Evolutionary conservation across 2,113 vertebrate genomes (phyloP).

Genomic region (Megaleporinus macrocephalus): DNA sequence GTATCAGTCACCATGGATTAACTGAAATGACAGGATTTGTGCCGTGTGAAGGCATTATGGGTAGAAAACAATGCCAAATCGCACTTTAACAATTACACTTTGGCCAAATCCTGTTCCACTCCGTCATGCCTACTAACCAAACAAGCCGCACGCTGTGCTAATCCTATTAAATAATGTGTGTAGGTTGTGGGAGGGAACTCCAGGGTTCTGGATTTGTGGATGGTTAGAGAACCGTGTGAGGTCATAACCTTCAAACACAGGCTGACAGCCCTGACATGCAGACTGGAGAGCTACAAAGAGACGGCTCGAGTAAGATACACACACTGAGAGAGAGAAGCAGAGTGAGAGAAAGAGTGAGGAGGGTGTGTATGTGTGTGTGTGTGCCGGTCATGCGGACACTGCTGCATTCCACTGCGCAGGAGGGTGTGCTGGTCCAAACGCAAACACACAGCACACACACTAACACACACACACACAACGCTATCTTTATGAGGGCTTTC

Average conservation of each 20-base stretch:
- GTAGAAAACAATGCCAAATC: constrained; percentile 31
- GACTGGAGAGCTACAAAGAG: neutral
- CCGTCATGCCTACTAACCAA: constrained; percentile 15
- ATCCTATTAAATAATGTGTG: constrained; percentile 53
- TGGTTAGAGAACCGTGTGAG: constrained; percentile 47
- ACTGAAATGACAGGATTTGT: constrained; percentile 4
- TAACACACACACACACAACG: neutral
- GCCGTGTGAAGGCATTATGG: neutral
- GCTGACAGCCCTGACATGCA: constrained; percentile 16
- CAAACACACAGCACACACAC: constrained; percentile 6
- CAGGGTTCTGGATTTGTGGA: neutral
- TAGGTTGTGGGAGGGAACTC: neutral
- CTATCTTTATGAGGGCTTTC: neutral
- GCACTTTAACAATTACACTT: constrained; percentile 32
- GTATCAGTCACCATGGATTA: neutral
- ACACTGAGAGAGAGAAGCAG: neutral
- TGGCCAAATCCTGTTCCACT: constrained; percentile 40
- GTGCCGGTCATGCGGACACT: constrained; percentile 38
- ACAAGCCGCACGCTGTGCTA: constrained; percentile 32
- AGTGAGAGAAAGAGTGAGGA: neutral
- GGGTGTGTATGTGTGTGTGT: constrained; percentile 35
- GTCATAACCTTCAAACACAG: constrained; percentile 56
- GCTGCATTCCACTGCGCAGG: constrained; percentile 4
- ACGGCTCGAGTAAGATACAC: neutral
- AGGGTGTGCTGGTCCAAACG: neutral